Evolutionary conservation across 2,797 vertebrate species (phyloP), one percentile per base, ranked within the genome.

Genomic region (Enteromius treurensis): DNA sequence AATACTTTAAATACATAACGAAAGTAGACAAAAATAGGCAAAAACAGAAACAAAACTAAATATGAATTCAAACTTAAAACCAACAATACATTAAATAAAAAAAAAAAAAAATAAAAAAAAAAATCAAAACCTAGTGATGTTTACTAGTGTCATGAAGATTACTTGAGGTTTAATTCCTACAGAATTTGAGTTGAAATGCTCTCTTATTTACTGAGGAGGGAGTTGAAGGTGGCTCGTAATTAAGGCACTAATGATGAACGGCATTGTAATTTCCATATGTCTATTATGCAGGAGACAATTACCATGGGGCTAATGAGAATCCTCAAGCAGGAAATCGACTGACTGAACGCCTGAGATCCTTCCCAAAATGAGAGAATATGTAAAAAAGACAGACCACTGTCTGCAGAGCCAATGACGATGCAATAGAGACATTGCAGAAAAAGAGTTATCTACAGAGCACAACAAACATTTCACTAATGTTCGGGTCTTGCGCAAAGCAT

Each of bases 181-280:
- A 64, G n/a, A 60, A 76, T 51, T 70, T 77, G 37, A 77, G 62
- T 32, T 14, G 47, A 70, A 53, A 58, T 47, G 87, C 64, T 87
- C 47, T 82, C 92, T 93, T 94, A 92, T 93, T 94, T 93, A 89
- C 90, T 85, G 62, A 84, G 87, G 26, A 82, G 51, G 29, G 58
- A 80, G 79, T 86, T 86, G 83, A 93, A 92, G 64, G 86, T 89
- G 88, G 68, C 79, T 81, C 74, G 60, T 92, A 94, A 94, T 95
- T 94, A 94, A 93, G 85, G 89, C 77, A 81, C 90, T 95, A 95
- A 95, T 94, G 94, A 94, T 94, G 93, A 95, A 94, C 91, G 93
- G 93, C 93, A 94, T 89, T 87, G 89, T 93, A 93, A 94, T 94
- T 91, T 94, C 93, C 94, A 94, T 94, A 93, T 93, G 94, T 94